These are phyloP conservation scores for Tiliacea aurago DNA, from an alignment of 2,888 invertebrate genomes.

Conservation along the genomic window DNA sequence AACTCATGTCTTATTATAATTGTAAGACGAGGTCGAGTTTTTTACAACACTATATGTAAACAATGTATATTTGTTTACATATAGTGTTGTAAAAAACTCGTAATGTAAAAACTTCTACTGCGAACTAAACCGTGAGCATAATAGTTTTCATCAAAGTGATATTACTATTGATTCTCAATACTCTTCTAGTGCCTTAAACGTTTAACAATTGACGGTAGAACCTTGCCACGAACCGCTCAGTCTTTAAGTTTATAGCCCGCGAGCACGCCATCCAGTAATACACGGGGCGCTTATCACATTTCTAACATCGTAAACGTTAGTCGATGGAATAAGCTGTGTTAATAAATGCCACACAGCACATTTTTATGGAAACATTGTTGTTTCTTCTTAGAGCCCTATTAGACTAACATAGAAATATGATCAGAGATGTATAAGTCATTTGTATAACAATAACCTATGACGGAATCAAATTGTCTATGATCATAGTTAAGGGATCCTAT, in stretches of 20 bases:
- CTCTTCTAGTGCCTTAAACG: constrained; percentile 17
- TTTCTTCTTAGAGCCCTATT: no score
- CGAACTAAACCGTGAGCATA: neutral
- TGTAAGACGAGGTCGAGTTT: no score
- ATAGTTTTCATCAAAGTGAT: constrained; percentile 5
- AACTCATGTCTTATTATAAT: no score
- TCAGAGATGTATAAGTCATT: no score
- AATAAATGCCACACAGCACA: no score
- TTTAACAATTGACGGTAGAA: constrained; percentile 17
- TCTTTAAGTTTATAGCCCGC: constrained; percentile 16
- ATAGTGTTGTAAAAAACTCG: no score
- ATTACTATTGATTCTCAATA: constrained; percentile 23
- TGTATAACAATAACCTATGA: no score
- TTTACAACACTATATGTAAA: neutral
- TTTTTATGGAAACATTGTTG: no score
- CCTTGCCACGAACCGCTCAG: neutral
- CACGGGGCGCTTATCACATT: constrained; percentile 12
- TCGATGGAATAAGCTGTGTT: constrained; percentile 4
- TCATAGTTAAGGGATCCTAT: no score
- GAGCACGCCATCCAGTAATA: constrained; percentile 44
- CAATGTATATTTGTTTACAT: no score
- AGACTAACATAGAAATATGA: no score
- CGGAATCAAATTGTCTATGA: no score
- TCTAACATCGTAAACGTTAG: constrained; percentile 13
- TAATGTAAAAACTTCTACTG: neutral